Evolutionary conservation across 1,140 invertebrate genomes (phyloP).

Genomic region (Triops longicaudatus): DNA sequence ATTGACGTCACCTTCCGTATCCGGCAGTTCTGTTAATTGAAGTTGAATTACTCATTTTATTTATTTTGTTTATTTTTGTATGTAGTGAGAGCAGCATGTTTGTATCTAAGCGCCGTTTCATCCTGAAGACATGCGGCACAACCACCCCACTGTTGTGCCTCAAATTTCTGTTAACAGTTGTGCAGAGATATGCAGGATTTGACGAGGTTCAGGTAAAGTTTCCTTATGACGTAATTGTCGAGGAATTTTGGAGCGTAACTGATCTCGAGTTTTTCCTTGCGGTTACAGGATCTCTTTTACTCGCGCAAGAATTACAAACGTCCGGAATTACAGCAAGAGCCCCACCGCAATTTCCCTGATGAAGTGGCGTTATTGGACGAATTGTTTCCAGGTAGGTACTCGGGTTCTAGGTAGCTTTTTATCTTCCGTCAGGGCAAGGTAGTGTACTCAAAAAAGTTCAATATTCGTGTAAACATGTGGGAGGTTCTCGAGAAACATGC

Average conservation of each 20-base stretch:
- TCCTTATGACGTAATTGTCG: background rate
- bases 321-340: conserved; percentile 77
- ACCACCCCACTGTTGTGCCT: conserved; percentile 92
- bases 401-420: background rate
- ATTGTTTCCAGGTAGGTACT: conserved; percentile 60
- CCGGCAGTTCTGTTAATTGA: conserved; percentile 10
- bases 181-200: conserved; percentile 75
- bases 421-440: background rate
- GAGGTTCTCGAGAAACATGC: background rate
- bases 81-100: conserved; percentile 97
- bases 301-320: conserved; percentile 92
- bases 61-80: conserved; percentile 27
- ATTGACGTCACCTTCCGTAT: background rate
- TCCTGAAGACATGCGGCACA: conserved; percentile 96
- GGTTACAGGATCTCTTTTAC: conserved; percentile 84
- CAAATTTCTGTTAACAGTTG: conserved; percentile 71
- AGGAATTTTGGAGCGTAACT: no score
- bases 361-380: conserved; percentile 80
- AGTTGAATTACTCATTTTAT: conserved; percentile 9
- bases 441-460: background rate
- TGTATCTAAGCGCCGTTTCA: conserved; percentile 82
- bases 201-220: conserved; percentile 57
- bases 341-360: conserved; percentile 79
- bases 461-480: background rate
- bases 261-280: conserved; percentile 26